Evolutionary conservation across 2,888 invertebrate species (phyloP).

Genomic region (Eristalinus aeneus): DNA sequence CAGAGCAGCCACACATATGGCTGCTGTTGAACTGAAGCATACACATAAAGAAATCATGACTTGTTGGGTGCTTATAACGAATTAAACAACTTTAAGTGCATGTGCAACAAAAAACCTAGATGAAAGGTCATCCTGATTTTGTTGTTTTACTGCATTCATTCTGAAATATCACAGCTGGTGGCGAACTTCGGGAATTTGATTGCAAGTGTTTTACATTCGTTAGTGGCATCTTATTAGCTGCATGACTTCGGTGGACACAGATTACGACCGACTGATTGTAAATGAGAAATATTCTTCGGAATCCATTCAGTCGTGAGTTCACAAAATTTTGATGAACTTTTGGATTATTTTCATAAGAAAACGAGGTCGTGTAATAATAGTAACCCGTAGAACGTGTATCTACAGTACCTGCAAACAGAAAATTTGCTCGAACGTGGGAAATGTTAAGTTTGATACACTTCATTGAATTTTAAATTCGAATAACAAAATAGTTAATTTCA

Average conservation of each 20-base stretch:
- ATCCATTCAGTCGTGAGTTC: slow-evolving; percentile 32
- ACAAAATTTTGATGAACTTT: slow-evolving; percentile 54
- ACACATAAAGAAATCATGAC: slow-evolving; percentile 49
- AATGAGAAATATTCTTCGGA: slow-evolving; percentile 17
- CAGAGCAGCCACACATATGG: slow-evolving; percentile 59
- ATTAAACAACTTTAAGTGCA: slow-evolving; percentile 41
- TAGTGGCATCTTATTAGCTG: not conserved
- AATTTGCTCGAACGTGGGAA: not conserved
- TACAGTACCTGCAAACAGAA: not conserved
- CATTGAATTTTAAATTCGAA: no score
- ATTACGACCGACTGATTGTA: not conserved
- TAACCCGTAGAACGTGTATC: not conserved
- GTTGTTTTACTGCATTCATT: slow-evolving; percentile 53
- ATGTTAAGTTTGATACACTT: no score
- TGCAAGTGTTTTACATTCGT: slow-evolving; percentile 51
- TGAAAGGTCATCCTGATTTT: slow-evolving; percentile 54
- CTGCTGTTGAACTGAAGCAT: slow-evolving; percentile 51
- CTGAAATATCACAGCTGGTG: slow-evolving; percentile 49
- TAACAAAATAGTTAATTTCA: slow-evolving; percentile 14
- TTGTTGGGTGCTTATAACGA: slow-evolving; percentile 60
- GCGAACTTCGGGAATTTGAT: slow-evolving; percentile 17
- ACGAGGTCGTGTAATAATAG: not conserved
- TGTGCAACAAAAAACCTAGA: slow-evolving; percentile 38
- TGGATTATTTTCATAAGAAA: slow-evolving; percentile 24
- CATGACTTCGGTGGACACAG: not conserved